phyloP scores from a whole-genome alignment of 2,113 vertebrate species.

The Phrynocephalus versicolor region DNA sequence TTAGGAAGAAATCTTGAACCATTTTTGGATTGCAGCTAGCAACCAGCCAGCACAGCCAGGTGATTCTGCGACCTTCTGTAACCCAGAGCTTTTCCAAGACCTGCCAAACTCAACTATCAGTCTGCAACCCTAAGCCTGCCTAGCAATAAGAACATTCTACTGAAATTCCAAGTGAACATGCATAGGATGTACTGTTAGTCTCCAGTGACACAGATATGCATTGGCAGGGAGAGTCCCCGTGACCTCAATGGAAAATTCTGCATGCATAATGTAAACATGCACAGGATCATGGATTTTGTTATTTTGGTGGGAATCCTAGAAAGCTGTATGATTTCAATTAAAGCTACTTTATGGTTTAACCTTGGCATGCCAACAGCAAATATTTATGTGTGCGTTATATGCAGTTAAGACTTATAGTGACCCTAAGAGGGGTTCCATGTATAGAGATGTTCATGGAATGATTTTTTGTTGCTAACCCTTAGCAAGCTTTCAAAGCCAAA shows the following conservation, averaged over 20 bases:
- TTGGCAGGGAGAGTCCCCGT: neutral
- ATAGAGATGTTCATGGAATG: neutral
- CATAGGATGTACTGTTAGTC: neutral
- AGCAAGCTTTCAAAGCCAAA: no score
- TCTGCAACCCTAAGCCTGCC: neutral
- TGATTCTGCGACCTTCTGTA: no score
- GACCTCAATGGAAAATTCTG: neutral
- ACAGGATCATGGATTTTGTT: neutral
- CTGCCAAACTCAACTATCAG: neutral
- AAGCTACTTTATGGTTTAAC: neutral
- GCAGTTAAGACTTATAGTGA: neutral
- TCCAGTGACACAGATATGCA: neutral
- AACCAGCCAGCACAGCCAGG: no score
- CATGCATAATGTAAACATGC: neutral
- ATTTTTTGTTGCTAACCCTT: no score
- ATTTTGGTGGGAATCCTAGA: neutral
- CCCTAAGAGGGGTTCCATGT: neutral
- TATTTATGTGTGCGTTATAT: no score
- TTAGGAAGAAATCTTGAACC: neutral
- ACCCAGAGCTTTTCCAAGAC: no score
- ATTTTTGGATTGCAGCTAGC: no score
- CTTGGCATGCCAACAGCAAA: no score
- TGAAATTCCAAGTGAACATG: neutral
- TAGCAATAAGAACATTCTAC: neutral
- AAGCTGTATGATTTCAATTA: constrained; percentile 1